Conservation (phyloP, 2,797 vertebrate genomes). For the Ctenosaura bakeri region DNA sequence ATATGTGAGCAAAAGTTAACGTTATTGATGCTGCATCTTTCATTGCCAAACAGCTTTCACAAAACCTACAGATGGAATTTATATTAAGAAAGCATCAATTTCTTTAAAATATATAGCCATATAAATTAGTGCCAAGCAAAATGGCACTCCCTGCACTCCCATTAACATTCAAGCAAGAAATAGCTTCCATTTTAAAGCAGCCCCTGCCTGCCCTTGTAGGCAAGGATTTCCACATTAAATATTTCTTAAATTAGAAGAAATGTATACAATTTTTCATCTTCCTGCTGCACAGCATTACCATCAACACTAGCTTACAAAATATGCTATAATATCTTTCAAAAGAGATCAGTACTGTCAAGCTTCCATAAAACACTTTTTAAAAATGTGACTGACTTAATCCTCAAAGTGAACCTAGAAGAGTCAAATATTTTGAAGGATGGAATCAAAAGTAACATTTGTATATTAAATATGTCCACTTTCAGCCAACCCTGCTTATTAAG, state of each 20-base stretch:
- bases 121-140: background rate
- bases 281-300: background rate
- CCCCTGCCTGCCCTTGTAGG: background rate
- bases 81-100: background rate
- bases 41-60: slow-evolving; percentile 62
- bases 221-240: background rate
- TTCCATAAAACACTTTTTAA: slow-evolving; percentile 41
- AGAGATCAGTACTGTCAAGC: background rate
- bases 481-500: slow-evolving; percentile 51
- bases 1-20: slow-evolving; percentile 80
- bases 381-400: slow-evolving; percentile 36
- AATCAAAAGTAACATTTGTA: slow-evolving; percentile 65
- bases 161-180: background rate
- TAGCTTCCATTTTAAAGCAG: no score
- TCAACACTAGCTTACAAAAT: background rate
- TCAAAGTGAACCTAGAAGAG: slow-evolving; percentile 40
- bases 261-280: background rate
- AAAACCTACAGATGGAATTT: slow-evolving; percentile 80
- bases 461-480: slow-evolving; percentile 55
- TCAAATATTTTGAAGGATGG: slow-evolving; percentile 55
- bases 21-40: slow-evolving; percentile 76
- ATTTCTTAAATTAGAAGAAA: background rate
- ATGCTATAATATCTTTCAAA: background rate
- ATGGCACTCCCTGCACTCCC: background rate
- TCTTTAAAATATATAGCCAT: slow-evolving; percentile 1